Evolutionary conservation across 2,797 vertebrate species (phyloP).

Genomic region (Oryzias sinensis): DNA sequence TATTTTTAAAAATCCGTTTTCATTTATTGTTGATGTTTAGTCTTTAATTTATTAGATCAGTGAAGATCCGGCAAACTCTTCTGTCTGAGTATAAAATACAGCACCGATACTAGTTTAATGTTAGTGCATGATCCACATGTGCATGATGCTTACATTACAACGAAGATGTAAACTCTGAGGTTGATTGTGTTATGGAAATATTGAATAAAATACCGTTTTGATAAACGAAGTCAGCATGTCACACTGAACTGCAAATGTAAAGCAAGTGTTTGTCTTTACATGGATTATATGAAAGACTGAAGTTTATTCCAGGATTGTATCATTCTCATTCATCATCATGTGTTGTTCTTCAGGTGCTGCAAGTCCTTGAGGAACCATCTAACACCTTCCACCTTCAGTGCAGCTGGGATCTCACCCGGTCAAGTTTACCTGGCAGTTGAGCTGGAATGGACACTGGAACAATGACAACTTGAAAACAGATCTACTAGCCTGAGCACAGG

Average conservation of each 20-base stretch:
- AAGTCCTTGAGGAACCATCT: not conserved
- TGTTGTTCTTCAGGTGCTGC: conserved; percentile 4
- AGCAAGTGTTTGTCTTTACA: not conserved
- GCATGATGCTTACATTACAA: not conserved
- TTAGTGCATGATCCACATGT: conserved; percentile 41
- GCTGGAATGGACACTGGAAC: conserved; percentile 9
- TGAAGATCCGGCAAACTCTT: not conserved
- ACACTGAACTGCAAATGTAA: not conserved
- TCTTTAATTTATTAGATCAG: not conserved
- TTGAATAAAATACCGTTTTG: not conserved
- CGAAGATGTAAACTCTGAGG: not conserved
- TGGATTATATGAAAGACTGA: not conserved
- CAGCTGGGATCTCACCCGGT: conserved; percentile 10
- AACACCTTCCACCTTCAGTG: not conserved
- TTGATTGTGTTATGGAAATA: not conserved
- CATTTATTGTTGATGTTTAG: no score
- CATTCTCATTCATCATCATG: conserved; percentile 1
- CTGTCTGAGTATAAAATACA: not conserved
- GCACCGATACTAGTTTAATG: not conserved
- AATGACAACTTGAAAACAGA: conserved; percentile 37
- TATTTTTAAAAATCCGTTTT: no score
- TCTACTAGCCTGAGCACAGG: conserved; percentile 22
- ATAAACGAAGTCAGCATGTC: conserved; percentile 21
- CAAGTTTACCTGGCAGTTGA: conserved; percentile 3
- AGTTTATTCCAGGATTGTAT: not conserved